Conservation (phyloP, 2,888 invertebrate genomes). For the Leistus spinibarbis region DNA sequence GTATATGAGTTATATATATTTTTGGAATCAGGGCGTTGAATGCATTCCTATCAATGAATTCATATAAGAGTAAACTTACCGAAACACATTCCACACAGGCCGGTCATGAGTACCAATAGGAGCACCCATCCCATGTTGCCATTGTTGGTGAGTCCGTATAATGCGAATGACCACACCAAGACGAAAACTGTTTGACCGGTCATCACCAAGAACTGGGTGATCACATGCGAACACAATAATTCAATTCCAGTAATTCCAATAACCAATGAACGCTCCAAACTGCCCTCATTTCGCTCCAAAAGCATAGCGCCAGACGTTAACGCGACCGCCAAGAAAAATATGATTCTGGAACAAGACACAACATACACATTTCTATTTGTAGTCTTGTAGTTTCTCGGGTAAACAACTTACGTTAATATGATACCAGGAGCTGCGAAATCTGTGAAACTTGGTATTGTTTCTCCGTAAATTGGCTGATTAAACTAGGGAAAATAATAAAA, state of each 20-base stretch:
- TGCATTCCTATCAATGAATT: background rate
- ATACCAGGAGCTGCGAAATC: constrained; percentile 95
- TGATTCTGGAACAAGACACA: constrained; percentile 76
- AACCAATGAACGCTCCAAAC: constrained; percentile 86
- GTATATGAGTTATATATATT: too few species aligned
- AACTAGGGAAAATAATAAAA: constrained; percentile 61
- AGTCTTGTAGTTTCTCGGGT: background rate
- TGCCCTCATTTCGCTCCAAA: constrained; percentile 87
- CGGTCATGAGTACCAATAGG: constrained; percentile 78
- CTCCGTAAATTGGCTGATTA: constrained; percentile 76
- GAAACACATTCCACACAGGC: constrained; percentile 92
- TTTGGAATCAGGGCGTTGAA: background rate
- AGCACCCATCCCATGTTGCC: constrained; percentile 78
- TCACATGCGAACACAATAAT: constrained; percentile 84
- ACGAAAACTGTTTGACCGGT: constrained; percentile 80
- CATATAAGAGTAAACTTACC: constrained; percentile 58
- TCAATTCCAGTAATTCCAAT: constrained; percentile 81
- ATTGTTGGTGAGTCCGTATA: constrained; percentile 77
- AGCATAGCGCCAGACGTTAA: constrained; percentile 90
- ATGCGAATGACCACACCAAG: constrained; percentile 75
- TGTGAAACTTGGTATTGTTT: constrained; percentile 80
- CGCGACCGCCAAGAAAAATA: constrained; percentile 93
- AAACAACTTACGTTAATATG: constrained; percentile 75
- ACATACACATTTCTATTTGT: background rate
- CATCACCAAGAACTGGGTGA: constrained; percentile 89